Percentiles rank a stretch among this genome's conserved stretches.
Conservation (phyloP, 23 tunicate species). For the Ascidia mentula region DNA sequence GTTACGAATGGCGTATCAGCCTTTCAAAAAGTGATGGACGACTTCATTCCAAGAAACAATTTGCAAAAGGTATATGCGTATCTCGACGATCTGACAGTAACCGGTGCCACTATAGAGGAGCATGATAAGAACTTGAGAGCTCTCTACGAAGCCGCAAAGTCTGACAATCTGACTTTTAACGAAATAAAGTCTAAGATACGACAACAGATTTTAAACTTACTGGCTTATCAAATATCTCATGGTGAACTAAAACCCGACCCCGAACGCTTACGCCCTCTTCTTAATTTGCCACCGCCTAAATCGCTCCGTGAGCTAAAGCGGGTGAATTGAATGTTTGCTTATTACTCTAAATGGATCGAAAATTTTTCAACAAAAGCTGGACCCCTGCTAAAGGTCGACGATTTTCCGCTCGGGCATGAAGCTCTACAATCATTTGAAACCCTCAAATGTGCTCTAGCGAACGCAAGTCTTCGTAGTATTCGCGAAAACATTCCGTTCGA, state of each 20-base stretch:
- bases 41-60: background rate
- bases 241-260: background rate
- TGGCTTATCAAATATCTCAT: background rate
- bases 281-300: constrained; percentile 1
- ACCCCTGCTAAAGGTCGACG: background rate
- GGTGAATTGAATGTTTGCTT: constrained; percentile 10
- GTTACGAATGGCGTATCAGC: constrained; percentile 35
- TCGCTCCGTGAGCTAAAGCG: constrained; percentile 8
- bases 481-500: background rate
- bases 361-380: background rate
- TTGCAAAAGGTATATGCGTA: constrained; percentile 18
- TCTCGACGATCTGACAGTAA: constrained; percentile 25
- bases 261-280: background rate
- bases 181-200: background rate
- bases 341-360: constrained; percentile 17
- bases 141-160: background rate
- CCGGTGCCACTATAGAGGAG: constrained; percentile 10
- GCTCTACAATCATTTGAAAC: background rate
- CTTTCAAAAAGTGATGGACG: constrained; percentile 23
- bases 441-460: background rate
- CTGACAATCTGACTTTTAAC: constrained; percentile 13
- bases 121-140: constrained; percentile 16
- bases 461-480: background rate
- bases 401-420: background rate
- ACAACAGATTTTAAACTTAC: background rate